Evolutionary conservation across 2,113 vertebrate species (phyloP), one percentile per base, ranked within the genome.

Genomic region (Craseonycteris thonglongyai): DNA sequence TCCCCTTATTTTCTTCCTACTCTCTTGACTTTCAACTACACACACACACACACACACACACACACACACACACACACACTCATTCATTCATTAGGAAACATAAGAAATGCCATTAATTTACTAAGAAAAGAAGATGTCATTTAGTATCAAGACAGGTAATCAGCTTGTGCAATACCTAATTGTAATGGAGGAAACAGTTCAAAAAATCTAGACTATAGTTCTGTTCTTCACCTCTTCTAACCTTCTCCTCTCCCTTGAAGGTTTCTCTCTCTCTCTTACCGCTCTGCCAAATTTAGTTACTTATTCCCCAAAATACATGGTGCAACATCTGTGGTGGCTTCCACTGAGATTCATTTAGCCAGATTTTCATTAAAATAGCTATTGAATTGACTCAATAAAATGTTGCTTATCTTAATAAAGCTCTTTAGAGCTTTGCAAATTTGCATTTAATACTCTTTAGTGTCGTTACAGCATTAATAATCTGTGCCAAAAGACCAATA

Each of bases 391-490:
- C 97, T 98, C 96, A 96, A 97, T 98, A 98, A 98, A 98, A 97
- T 96, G 92, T 96, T 98, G 84, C 94, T 97, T 97, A 95, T 93
- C 96, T 95, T 97, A 97, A 97, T 98, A 98, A 97, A 96, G 93
- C 88, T 97, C 96, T 97, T 97, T 88, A 92, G 72, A 98, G 98
- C 92, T 98, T 98, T 97, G 33, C 72, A 98, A 97, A 98, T 98
- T 98, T 98, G 96, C 96, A 98, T 97, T 97, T 98, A 98, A 98
- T 98, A 96, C n/a, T 74, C 91, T 96, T 98, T 98, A 97, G 96
- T 98, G 96, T 96, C 97, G 97, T 98, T 97, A 97, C 56, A 72
- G 91, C 95, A 97, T 98, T 98, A 98, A 98, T 98, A 98, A 98
- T 97, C 96, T 98, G 89, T 98, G 97, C 96, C 97, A 97, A 97